Evolutionary conservation across 2,797 vertebrate species (phyloP).

Genomic region (Falco peregrinus): DNA sequence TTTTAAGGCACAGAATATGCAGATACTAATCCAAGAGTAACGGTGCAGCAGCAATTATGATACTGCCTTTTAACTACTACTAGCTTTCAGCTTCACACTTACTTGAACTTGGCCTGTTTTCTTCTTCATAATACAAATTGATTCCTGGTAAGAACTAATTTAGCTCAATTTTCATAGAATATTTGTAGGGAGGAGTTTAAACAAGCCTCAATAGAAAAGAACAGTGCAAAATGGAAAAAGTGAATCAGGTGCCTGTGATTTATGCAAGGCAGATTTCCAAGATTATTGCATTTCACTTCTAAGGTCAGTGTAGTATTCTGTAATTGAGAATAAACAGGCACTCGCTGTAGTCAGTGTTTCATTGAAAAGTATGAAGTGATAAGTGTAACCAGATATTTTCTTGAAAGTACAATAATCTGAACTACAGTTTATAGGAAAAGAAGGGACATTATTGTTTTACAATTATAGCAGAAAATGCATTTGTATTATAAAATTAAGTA

Average conservation of each 20-base stretch:
- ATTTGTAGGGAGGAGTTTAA: neutral
- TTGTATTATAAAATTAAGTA: neutral
- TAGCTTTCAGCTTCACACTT: neutral
- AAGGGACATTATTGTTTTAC: neutral
- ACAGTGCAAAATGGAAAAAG: conserved; percentile 9
- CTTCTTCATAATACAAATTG: neutral
- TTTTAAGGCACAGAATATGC: neutral
- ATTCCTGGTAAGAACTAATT: neutral
- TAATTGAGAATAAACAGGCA: conserved; percentile 36
- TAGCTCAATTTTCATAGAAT: neutral
- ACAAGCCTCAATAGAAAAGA: neutral
- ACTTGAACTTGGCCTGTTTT: neutral
- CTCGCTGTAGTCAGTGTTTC: conserved; percentile 4
- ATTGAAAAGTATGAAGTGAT: neutral
- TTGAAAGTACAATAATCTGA: neutral
- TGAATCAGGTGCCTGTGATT: conserved; percentile 32
- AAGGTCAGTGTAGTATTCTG: conserved; percentile 5
- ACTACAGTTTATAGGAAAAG: neutral
- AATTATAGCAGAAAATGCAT: neutral
- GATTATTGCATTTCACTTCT: conserved; percentile 44
- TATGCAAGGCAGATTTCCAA: conserved; percentile 34
- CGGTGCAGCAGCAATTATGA: neutral
- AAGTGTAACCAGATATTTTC: conserved; percentile 2
- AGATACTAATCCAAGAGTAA: conserved; percentile 1
- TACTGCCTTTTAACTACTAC: neutral